Base-by-base conservation (phyloP, 1,140 invertebrate species). In the Drosophila mayri region DNA sequence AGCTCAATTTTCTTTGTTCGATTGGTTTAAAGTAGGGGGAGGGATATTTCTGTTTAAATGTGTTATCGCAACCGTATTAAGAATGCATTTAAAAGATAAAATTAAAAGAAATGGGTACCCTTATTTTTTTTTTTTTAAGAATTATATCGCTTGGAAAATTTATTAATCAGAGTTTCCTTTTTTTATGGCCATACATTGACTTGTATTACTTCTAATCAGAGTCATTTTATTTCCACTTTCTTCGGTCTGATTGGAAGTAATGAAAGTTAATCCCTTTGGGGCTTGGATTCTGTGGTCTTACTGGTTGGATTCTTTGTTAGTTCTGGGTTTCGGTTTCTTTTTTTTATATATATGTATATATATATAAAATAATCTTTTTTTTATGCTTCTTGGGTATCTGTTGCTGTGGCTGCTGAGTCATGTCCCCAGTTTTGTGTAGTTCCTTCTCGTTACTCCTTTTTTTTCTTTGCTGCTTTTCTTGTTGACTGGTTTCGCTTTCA, bases 401-500 rank as follows among this genome's bases (percentile, higher is more conserved):
- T 67, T 76, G 67, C 64, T 79, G 67, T 46, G 43, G 35, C 47
- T 55, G 67, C 64, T 57, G 63, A 71, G 47, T 47, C 46, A 41
- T 70, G 46, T 68, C 20, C 62, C 55, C 55, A 55, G 28, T n/a
- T 32, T 64, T 64, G 55, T 60, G 55, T 32, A 32, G 30, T 41
- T 60, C 38, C 55, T 64, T 16, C 40, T 43, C 18, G 10, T 59
- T 71, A 80, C 81, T 84, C 76, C 81, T 84, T 84, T 84, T 63
- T 47, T 44, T 79, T 79, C 72, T 60, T 58, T 41, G 32, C 7
- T 14, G 44, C 25, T 64, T 72, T 73, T 52, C 44, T 35, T 49
- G 40, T 52, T 66, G 60, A 78, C 65, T 79, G 54, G 65, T 88
- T 88, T 88, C 80, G 85, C 84, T 88, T 88, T 88, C 77, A 88